Evolutionary conservation across 2,113 vertebrate species (phyloP), one percentile per base, ranked within the genome.

Genomic region (Parotia lawesii): DNA sequence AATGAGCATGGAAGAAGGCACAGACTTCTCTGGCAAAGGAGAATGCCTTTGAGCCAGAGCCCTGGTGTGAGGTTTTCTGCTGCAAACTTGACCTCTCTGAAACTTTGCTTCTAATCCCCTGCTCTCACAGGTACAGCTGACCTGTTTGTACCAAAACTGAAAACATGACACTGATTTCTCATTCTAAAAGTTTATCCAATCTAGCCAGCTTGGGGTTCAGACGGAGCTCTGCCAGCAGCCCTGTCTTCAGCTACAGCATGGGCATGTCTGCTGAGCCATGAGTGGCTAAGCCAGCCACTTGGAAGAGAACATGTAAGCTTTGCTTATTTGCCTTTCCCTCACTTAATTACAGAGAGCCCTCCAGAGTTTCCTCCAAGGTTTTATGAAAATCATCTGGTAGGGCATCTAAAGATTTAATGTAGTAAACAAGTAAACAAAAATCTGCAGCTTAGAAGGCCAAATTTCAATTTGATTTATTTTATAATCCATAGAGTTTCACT

Each of bases 321-420:
- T 84, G 57, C 48, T 93, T 81, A 65, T 77, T 77, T 87, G 86
- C 56, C 48, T 87, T 95, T 74, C 65, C 27, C 76, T 89, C 35
- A n/a, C 54, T 89, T 83, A 83, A 70, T 66, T 74, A 93, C 58
- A 89, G 73, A 82, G 61, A 78, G 40, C 69, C 57, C 45, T 93
- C 47, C 81, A 82, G 18, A 57, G 23, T 85, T 42, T 93, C 60
- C 57, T 81, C 61, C 45, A 74, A 81, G 57, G 53, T 61, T 91
- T 95, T 91, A 87, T 79, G 62, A 87, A 94, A 94, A 85, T 93
- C 65, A 89, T 81, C 74, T 89, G 61, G 29, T 69, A 91, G 25
- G 45, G 33, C 38, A 72, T 62, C 45, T 72, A 76, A 72, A 89
- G 50, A 87, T 67, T 62, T 87, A 74, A 81, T 71, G 64, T 14